phyloP scores from a whole-genome alignment of 2,797 vertebrate genomes.

The Prionace glauca region DNA sequence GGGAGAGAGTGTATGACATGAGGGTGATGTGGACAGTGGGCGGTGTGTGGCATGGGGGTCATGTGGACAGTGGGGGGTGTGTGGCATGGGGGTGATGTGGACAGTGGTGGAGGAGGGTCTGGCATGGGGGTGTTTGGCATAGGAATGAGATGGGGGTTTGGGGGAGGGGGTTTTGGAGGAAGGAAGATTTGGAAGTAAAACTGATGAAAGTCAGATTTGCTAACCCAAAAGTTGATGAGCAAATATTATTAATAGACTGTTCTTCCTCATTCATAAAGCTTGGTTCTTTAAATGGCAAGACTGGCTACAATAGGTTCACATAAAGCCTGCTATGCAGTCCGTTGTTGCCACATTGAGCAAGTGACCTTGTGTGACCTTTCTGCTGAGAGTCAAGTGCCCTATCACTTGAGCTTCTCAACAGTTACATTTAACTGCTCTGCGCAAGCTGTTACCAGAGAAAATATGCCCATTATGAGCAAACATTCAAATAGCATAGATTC shows the following conservation, averaged over 20 bases:
- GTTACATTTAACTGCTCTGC: not conserved
- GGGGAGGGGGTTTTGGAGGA: not conserved
- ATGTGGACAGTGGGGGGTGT: too few relatives aligned
- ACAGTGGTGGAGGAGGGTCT: too few relatives aligned
- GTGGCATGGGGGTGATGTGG: too few relatives aligned
- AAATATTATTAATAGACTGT: not conserved
- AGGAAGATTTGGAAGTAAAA: not conserved
- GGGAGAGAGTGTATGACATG: too few relatives aligned
- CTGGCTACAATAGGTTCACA: not conserved
- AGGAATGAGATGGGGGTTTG: too few relatives aligned
- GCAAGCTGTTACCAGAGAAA: not conserved
- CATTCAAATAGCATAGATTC: not conserved
- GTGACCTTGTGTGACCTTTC: constrained; percentile 26
- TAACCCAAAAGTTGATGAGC: not conserved
- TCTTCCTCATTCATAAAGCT: not conserved
- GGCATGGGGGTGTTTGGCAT: too few relatives aligned
- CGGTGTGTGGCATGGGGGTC: too few relatives aligned
- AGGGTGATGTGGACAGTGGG: too few relatives aligned
- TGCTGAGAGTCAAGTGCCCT: not conserved
- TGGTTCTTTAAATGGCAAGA: not conserved
- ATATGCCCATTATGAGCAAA: not conserved
- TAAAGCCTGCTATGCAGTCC: not conserved
- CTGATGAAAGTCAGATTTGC: not conserved
- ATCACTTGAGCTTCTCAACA: constrained; percentile 3
- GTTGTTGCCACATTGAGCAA: not conserved